A percentile compares a stretch with the other conserved stretches of the same genome.
Evolutionary conservation across 2,113 vertebrate genomes (phyloP).

Genomic region (Eidolon helvum): DNA sequence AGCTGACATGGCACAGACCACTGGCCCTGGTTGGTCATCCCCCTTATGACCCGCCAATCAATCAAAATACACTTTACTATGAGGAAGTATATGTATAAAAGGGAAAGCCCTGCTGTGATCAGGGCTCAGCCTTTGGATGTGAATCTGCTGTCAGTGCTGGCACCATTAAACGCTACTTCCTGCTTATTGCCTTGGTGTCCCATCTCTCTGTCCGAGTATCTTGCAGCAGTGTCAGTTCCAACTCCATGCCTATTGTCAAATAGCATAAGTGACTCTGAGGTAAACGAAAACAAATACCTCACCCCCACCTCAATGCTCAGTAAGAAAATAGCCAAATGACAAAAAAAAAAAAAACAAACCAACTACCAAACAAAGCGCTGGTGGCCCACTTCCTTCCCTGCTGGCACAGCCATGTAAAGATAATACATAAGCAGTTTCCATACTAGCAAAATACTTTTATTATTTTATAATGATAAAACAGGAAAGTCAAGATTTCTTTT

Average conservation of each 20-base stretch:
- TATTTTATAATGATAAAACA: constrained; percentile 86
- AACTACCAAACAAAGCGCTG: background rate
- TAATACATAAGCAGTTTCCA: constrained; percentile 75
- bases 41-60: no score
- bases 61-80: no score
- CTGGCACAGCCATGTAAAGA: background rate
- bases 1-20: no score
- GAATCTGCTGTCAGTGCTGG: no score
- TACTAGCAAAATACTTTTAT: constrained; percentile 92
- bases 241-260: background rate
- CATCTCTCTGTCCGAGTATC: no score
- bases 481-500: constrained; percentile 85
- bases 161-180: no score
- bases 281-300: background rate
- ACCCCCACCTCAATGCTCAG: background rate
- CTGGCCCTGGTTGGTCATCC: no score
- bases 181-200: no score
- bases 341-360: background rate
- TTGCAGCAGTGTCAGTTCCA: background rate
- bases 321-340: background rate
- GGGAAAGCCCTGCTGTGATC: no score
- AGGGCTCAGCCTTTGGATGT: no score
- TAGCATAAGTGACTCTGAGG: background rate
- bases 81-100: no score
- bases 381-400: background rate